These are phyloP conservation scores for Parnassius apollo DNA, from an alignment of 2,888 invertebrate genomes.

Conservation along the genomic window DNA sequence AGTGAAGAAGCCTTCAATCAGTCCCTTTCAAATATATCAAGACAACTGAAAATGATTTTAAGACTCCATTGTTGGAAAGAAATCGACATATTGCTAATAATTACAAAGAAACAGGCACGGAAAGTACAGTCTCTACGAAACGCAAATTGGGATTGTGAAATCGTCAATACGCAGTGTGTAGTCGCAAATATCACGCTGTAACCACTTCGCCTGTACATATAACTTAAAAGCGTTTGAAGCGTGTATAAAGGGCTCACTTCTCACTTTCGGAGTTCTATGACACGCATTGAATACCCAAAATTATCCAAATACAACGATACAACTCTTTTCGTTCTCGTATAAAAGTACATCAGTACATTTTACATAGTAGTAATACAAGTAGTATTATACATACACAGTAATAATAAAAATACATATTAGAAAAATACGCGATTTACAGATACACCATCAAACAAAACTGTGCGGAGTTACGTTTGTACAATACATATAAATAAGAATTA, in stretches of 20 bases:
- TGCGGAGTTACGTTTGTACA: constrained; percentile 13
- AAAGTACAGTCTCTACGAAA: too few species aligned
- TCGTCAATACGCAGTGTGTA: too few species aligned
- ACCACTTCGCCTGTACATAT: neutral
- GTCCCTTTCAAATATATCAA: too few species aligned
- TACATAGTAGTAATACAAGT: too few species aligned
- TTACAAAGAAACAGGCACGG: neutral
- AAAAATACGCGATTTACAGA: constrained; percentile 2
- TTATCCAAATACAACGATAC: neutral
- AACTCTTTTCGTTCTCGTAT: constrained; percentile 1
- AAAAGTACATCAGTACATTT: neutral
- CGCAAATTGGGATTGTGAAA: too few species aligned
- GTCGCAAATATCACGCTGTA: too few species aligned
- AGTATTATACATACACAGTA: too few species aligned
- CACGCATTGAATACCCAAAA: neutral
- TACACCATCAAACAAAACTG: constrained; percentile 5
- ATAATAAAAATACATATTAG: constrained; percentile 9
- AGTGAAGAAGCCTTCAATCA: too few species aligned
- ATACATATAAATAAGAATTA: neutral
- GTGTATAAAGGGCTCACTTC: neutral
- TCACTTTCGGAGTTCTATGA: neutral
- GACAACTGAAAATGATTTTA: neutral
- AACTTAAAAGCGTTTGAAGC: too few species aligned
- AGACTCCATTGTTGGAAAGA: neutral
- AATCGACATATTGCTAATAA: constrained; percentile 2